phyloP scores from a whole-genome alignment of 2,797 vertebrate species.

The Caiman crocodilus region DNA sequence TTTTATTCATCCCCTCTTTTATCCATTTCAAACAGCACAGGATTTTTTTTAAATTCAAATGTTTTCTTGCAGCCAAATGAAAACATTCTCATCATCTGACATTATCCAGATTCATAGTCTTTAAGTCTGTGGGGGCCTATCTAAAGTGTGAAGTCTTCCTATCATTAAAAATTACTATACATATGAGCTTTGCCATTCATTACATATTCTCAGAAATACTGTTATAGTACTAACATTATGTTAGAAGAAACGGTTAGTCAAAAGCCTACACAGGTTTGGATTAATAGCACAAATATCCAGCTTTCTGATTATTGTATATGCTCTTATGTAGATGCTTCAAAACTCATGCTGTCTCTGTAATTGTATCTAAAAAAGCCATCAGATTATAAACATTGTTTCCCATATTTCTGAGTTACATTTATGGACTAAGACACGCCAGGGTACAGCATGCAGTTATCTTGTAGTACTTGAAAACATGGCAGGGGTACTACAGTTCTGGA shows the following conservation, averaged over 20 bases:
- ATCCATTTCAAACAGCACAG: constrained; percentile 15
- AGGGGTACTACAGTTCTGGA: not conserved
- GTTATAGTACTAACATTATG: not conserved
- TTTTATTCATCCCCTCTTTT: not conserved
- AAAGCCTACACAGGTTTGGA: constrained; percentile 56
- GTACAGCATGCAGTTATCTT: not conserved
- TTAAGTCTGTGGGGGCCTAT: not conserved
- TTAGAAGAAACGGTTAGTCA: constrained; percentile 21
- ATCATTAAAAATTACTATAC: constrained; percentile 3
- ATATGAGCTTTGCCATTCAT: not conserved
- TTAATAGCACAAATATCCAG: not conserved
- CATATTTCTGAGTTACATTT: constrained; percentile 63
- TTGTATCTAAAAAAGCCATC: constrained; percentile 52
- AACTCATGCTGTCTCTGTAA: constrained; percentile 32
- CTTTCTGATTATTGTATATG: not conserved
- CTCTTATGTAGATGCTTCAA: constrained; percentile 36
- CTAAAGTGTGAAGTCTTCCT: not conserved
- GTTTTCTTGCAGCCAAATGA: constrained; percentile 36
- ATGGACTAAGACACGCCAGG: constrained; percentile 38
- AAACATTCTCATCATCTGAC: not conserved
- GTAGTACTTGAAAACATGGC: constrained; percentile 54
- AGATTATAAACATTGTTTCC: constrained; percentile 14
- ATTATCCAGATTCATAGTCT: not conserved
- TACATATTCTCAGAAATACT: constrained; percentile 1
- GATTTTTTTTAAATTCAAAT: constrained; percentile 4